Evolutionary conservation across 2,888 invertebrate genomes (phyloP).

Genomic region (Polyommatus iphigenia): DNA sequence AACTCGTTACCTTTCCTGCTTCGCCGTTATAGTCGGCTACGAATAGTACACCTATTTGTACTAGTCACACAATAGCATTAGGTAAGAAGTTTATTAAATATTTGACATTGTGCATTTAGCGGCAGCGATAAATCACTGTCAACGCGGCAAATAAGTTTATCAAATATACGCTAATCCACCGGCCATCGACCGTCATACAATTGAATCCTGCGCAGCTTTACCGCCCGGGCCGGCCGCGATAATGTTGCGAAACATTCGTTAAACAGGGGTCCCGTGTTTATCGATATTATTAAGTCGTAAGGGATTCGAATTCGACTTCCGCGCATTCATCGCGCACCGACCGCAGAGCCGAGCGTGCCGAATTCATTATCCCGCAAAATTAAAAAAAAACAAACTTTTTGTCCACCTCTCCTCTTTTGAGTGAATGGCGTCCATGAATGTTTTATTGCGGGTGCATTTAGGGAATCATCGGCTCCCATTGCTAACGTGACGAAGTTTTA

Average conservation of each 20-base stretch:
- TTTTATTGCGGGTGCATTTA: constrained; percentile 74
- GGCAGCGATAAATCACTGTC: constrained; percentile 60
- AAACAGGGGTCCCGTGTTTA: constrained; percentile 71
- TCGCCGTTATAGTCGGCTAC: too few species aligned
- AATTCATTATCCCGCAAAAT: constrained; percentile 52
- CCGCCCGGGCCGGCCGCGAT: constrained; percentile 59
- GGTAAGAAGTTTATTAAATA: constrained; percentile 33
- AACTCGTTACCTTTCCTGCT: too few species aligned
- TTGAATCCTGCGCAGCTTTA: constrained; percentile 61
- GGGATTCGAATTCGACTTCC: constrained; percentile 72
- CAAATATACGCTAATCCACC: constrained; percentile 64
- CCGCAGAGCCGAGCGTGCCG: constrained; percentile 60
- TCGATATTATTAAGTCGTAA: constrained; percentile 74
- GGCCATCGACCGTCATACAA: constrained; percentile 50
- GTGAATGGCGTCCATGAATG: constrained; percentile 62
- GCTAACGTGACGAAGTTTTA: constrained; percentile 65
- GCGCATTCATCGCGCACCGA: constrained; percentile 66
- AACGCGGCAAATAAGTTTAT: constrained; percentile 63
- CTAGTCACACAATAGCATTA: not conserved
- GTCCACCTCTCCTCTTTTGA: constrained; percentile 42
- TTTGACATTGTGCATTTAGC: constrained; percentile 43
- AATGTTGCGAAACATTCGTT: constrained; percentile 73
- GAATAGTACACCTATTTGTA: too few species aligned
- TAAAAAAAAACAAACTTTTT: constrained; percentile 46
- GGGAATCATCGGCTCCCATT: constrained; percentile 62